Evolutionary conservation across 2,888 invertebrate species (phyloP).

Genomic region (Drosophila silvestris): DNA sequence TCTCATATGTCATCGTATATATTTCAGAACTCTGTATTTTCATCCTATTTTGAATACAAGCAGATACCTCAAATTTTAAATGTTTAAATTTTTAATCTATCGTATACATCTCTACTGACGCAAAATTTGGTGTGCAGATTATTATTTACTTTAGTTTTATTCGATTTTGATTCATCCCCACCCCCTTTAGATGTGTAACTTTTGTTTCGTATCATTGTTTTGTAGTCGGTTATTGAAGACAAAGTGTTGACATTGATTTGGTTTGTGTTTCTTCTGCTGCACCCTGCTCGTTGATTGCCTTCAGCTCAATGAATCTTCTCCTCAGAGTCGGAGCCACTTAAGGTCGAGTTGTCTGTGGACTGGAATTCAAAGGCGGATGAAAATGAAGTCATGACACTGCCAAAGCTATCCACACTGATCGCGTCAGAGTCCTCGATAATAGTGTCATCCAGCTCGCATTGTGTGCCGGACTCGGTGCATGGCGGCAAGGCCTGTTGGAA

Average conservation of each 20-base stretch:
- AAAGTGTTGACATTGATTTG: background rate
- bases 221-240: background rate
- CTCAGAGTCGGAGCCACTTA: conserved; percentile 3
- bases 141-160: background rate
- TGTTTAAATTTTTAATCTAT: background rate
- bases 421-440: conserved; percentile 4
- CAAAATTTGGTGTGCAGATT: background rate
- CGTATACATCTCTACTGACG: background rate
- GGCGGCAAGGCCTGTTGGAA: conserved; percentile 30
- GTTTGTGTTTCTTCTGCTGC: background rate
- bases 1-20: background rate
- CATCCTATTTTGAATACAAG: background rate
- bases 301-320: conserved; percentile 19
- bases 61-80: background rate
- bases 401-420: conserved; percentile 39
- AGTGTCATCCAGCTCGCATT: conserved; percentile 23
- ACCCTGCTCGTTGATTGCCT: background rate
- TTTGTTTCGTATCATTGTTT: background rate
- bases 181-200: background rate
- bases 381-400: conserved; percentile 48
- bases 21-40: background rate
- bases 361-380: conserved; percentile 22
- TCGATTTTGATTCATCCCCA: background rate
- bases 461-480: conserved; percentile 46
- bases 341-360: conserved; percentile 2